Evolutionary conservation across 2,113 vertebrate genomes (phyloP).

Genomic region (Etheostoma cragini): DNA sequence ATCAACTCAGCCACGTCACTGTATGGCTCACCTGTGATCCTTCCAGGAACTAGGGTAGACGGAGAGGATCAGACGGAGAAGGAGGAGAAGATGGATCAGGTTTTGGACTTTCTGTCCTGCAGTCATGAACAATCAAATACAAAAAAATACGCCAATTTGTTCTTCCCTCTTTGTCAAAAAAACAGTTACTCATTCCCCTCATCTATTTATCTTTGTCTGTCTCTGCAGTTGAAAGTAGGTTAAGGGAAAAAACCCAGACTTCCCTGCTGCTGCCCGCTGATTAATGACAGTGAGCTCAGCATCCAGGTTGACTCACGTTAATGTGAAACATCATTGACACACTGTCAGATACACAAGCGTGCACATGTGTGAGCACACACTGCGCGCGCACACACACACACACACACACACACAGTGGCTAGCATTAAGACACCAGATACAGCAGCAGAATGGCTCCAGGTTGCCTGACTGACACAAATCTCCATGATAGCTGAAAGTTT

Average conservation of each 20-base stretch:
- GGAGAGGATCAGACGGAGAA: conserved; percentile 12
- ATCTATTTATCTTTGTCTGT: not conserved
- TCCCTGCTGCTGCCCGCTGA: conserved; percentile 52
- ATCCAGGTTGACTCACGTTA: conserved; percentile 44
- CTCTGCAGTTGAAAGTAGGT: conserved; percentile 51
- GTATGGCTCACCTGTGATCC: conserved; percentile 14
- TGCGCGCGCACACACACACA: conserved; percentile 9
- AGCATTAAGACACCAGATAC: conserved; percentile 40
- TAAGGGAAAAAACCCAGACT: conserved; percentile 57
- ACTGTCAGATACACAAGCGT: conserved; percentile 34
- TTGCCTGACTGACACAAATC: conserved; percentile 64
- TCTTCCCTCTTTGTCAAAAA: not conserved
- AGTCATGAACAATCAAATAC: conserved; percentile 40
- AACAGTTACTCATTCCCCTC: not conserved
- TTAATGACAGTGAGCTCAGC: conserved; percentile 63
- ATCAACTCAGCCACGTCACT: conserved; percentile 37
- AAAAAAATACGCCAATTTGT: conserved; percentile 35
- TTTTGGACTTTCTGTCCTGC: conserved; percentile 34
- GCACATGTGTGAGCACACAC: not conserved
- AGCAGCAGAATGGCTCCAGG: conserved; percentile 38
- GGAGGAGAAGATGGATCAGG: conserved; percentile 24
- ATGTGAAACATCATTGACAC: conserved; percentile 46
- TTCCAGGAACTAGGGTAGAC: conserved; percentile 45
- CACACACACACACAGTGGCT: conserved; percentile 17
- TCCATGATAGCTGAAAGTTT: conserved; percentile 46